Evolutionary conservation across 2,113 vertebrate species (phyloP).

Genomic region (Gavialis gangeticus): DNA sequence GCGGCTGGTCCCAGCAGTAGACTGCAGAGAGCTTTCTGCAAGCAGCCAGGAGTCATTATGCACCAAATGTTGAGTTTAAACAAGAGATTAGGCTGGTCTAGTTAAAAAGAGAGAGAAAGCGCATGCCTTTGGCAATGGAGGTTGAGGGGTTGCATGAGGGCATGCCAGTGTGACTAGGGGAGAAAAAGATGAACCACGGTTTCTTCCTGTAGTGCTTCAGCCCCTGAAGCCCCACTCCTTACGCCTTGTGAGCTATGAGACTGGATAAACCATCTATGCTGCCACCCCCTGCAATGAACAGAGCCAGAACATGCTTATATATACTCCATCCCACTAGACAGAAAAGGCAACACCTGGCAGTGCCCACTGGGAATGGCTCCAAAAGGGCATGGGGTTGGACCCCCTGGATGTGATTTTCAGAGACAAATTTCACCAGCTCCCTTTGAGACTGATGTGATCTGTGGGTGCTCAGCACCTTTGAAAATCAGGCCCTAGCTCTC

Average conservation of each 20-base stretch:
- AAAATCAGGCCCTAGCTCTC: neutral
- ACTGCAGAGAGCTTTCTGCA: constrained; percentile 37
- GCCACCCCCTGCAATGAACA: no score
- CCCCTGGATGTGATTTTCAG: no score
- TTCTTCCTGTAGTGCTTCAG: neutral
- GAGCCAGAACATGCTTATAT: no score
- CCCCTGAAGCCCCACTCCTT: neutral
- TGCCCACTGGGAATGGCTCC: no score
- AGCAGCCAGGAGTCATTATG: constrained; percentile 61
- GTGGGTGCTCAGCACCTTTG: no score
- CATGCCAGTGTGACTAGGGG: fast-evolving
- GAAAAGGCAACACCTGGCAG: no score
- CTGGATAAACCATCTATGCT: no score
- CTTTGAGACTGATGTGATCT: no score
- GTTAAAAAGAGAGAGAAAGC: neutral
- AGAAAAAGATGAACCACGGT: neutral
- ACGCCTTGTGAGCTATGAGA: neutral
- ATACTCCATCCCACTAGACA: no score
- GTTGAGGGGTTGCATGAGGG: neutral
- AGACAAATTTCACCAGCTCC: no score
- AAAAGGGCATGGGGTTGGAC: no score
- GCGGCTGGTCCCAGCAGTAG: neutral
- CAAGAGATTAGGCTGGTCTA: constrained; percentile 43
- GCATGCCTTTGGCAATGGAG: neutral
- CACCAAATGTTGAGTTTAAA: constrained; percentile 54